Conservation (phyloP, 2,888 invertebrate species). For the Glaucopsyche alexis region DNA sequence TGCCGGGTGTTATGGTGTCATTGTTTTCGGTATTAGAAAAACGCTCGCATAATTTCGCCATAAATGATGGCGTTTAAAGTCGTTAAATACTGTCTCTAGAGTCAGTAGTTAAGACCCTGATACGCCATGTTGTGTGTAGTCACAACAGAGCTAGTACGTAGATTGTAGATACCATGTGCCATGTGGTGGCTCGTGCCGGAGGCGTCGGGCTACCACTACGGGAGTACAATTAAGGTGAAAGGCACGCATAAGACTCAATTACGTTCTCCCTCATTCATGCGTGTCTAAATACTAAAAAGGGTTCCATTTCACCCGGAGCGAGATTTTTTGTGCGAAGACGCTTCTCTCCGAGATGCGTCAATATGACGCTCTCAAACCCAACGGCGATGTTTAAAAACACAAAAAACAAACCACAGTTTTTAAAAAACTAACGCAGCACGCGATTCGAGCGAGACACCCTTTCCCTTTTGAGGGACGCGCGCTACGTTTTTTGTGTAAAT, state of each 20-base stretch:
- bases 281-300: constrained; percentile 69
- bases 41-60: constrained; percentile 45
- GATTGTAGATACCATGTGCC: constrained; percentile 43
- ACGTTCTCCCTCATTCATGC: constrained; percentile 64
- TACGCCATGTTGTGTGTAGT: neutral
- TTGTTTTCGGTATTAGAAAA: constrained; percentile 53
- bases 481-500: constrained; percentile 71
- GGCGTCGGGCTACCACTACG: constrained; percentile 44
- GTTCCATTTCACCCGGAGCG: constrained; percentile 64
- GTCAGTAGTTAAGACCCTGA: neutral
- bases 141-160: neutral
- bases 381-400: constrained; percentile 77
- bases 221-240: constrained; percentile 56
- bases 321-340: constrained; percentile 63
- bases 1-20: constrained; percentile 47
- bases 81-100: neutral
- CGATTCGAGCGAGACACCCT: constrained; percentile 73
- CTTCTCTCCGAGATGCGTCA: constrained; percentile 59
- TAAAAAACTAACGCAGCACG: constrained; percentile 77
- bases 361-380: constrained; percentile 68
- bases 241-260: constrained; percentile 54
- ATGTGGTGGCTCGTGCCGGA: constrained; percentile 64
- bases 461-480: constrained; percentile 78
- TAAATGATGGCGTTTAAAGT: constrained; percentile 19
- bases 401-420: constrained; percentile 78